These are phyloP conservation scores for Buteo buteo DNA, from an alignment of 2,113 vertebrate genomes.

Conservation along the genomic window DNA sequence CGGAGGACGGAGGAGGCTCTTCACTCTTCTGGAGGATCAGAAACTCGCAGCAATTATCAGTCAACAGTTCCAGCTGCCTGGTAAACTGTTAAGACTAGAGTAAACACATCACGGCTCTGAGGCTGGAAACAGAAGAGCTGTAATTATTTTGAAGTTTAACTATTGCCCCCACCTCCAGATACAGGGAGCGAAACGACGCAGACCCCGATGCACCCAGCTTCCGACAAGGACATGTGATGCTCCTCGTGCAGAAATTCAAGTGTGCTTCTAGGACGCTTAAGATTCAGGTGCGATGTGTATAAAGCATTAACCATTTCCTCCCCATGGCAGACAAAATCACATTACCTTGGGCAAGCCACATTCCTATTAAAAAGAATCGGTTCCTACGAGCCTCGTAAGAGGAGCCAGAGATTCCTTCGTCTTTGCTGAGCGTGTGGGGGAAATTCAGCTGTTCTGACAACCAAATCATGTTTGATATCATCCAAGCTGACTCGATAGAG, in stretches of 20 bases:
- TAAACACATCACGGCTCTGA: neutral
- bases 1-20: neutral
- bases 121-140: neutral
- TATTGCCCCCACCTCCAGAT: neutral
- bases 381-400: accelerated
- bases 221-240: accelerated
- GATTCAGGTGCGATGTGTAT: neutral
- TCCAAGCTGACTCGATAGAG: neutral
- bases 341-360: accelerated
- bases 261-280: neutral
- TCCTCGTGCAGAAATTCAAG: neutral
- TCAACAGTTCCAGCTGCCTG: neutral
- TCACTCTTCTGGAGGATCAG: neutral
- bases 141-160: neutral
- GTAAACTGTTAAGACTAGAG: neutral
- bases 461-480: neutral
- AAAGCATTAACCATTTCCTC: neutral
- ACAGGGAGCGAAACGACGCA: accelerated
- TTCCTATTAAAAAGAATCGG: neutral
- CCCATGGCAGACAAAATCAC: accelerated
- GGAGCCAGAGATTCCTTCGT: neutral
- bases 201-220: accelerated
- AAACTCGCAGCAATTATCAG: neutral
- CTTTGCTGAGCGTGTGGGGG: accelerated
- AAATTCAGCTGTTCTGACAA: neutral